Evolutionary conservation across 2,888 invertebrate species (phyloP), one percentile per base, ranked within the genome.

Genomic region (Julus scandinavius): DNA sequence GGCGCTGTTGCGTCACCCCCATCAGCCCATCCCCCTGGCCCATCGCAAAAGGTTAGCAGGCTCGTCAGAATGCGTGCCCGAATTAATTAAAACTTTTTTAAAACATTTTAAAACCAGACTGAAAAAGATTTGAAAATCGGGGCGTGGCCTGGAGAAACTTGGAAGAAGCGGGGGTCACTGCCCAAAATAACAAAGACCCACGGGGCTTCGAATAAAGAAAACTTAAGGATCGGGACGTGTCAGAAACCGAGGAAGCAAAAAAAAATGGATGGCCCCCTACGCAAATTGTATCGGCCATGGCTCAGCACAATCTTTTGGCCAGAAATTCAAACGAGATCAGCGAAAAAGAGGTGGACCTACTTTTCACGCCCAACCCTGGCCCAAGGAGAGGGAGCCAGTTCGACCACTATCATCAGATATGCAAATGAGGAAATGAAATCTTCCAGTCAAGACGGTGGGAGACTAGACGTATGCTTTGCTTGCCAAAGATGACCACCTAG

Each of bases 151-250:
- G 72, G 72, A 29, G 72, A 72, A 72, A 20, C 29, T 72, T 72
- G 72, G 72, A 72, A 72, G 72, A 72, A 72, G 72, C 72, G 72
- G 72, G 72, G 72, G 72, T 72, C 72, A 72, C 72, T 72, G 72
- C 72, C 72, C 72, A 72, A 72, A 72, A 72, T 72, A 72, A 72
- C 72, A 72, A 72, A 72, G 72, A 72, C 72, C 72, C 72, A 72
- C 72, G 72, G 72, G 72, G 72, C 72, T 72, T 72, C 72, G 72
- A 72, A 72, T 72, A 72, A 72, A 72, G 72, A 72, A 72, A 72
- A 20, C 72, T 20, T n/a, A 29, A 45, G 72, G 72, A 72, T 72
- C 20, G 72, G 72, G 72, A 72, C 72, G 20, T 72, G 72, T 72
- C 72, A 72, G 72, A 72, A 72, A 72, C 72, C 29, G 20, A 72